Percentiles rank a stretch among this genome's conserved stretches.
phyloP scores from a whole-genome alignment of 2,888 invertebrate species.

The Thera obeliscata region DNA sequence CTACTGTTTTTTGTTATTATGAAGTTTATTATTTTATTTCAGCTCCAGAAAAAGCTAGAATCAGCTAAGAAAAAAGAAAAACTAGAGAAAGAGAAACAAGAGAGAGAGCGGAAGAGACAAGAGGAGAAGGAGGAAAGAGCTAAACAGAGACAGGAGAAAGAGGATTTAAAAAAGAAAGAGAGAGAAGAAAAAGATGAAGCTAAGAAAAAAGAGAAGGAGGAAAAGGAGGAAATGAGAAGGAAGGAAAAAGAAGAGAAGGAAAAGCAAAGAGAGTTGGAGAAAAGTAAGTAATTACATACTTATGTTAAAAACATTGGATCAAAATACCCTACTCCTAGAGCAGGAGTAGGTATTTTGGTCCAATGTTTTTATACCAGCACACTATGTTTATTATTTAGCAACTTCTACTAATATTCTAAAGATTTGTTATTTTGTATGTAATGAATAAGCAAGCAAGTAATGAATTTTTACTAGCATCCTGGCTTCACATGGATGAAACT shows the following conservation, averaged over 20 bases:
- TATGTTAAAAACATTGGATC: no score
- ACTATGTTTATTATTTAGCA: no score
- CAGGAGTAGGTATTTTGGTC: no score
- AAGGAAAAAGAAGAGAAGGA: slow-evolving; percentile 83
- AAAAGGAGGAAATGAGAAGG: slow-evolving; percentile 81
- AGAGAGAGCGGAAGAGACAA: slow-evolving; percentile 71
- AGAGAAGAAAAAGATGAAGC: slow-evolving; percentile 77
- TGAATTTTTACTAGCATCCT: no score
- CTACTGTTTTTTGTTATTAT: neutral
- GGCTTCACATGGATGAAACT: no score
- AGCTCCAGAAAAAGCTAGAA: slow-evolving; percentile 84
- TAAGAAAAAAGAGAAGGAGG: slow-evolving; percentile 72
- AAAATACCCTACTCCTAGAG: no score
- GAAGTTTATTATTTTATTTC: slow-evolving; percentile 35
- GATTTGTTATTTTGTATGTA: no score
- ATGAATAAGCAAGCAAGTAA: no score
- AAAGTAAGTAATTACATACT: slow-evolving; percentile 62
- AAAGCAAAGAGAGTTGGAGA: slow-evolving; percentile 82
- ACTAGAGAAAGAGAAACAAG: slow-evolving; percentile 77
- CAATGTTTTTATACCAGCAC: no score
- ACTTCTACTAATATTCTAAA: no score
- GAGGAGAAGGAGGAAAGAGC: slow-evolving; percentile 80
- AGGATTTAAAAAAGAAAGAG: slow-evolving; percentile 68
- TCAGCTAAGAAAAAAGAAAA: slow-evolving; percentile 84
- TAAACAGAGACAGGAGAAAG: slow-evolving; percentile 73